Percentiles rank a stretch among this genome's conserved stretches.
phyloP scores from a whole-genome alignment of 2,888 invertebrate genomes.

The Allacma fusca region DNA sequence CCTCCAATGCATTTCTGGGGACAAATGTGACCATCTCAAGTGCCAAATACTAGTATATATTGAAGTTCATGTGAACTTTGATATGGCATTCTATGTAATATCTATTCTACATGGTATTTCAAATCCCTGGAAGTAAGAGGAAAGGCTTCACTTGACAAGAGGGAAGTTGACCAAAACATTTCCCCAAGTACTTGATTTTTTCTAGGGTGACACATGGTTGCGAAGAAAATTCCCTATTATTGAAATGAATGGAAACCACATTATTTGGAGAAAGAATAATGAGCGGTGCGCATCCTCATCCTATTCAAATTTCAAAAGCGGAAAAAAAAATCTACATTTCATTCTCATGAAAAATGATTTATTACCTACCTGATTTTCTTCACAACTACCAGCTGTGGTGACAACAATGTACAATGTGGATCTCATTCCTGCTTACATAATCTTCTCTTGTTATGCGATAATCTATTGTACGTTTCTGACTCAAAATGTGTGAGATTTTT shows the following conservation, averaged over 20 bases:
- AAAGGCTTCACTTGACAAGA: too few species aligned
- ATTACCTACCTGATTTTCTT: conserved; percentile 41
- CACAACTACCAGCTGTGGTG: conserved; percentile 39
- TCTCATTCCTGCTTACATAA: conserved; percentile 24
- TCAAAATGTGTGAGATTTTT: conserved; percentile 26
- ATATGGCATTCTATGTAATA: too few species aligned
- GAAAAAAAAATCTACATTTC: conserved; percentile 27
- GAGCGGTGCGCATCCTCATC: conserved; percentile 24
- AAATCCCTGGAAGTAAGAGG: too few species aligned
- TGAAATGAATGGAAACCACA: conserved; percentile 21
- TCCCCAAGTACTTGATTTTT: not conserved
- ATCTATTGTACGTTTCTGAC: conserved; percentile 29
- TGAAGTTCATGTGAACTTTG: too few species aligned
- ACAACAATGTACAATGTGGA: conserved; percentile 38
- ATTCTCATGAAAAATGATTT: conserved; percentile 39
- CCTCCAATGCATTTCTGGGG: too few species aligned
- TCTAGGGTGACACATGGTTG: conserved; percentile 17
- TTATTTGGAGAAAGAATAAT: conserved; percentile 36
- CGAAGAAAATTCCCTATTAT: conserved; percentile 1
- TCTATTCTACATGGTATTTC: too few species aligned
- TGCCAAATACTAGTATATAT: too few species aligned
- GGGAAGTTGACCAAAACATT: not conserved
- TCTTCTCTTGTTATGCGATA: conserved; percentile 27
- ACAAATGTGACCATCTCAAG: too few species aligned
- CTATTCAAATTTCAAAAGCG: not conserved